Evolutionary conservation across 2,113 vertebrate species (phyloP).

Genomic region (Grammomys surdaster): DNA sequence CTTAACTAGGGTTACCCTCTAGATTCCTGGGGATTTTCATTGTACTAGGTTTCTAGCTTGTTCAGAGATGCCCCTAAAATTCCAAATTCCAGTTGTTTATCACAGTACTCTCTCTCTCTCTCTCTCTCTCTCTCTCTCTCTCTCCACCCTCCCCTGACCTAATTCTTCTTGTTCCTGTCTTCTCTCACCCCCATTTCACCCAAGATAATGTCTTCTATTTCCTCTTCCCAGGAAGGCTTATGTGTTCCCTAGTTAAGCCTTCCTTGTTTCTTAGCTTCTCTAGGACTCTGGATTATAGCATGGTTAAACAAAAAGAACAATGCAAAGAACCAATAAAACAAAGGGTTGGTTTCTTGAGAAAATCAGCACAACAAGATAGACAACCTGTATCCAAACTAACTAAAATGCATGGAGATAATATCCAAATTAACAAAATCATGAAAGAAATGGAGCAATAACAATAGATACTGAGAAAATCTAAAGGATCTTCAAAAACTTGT

Average conservation of each 20-base stretch:
- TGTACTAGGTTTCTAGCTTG: not conserved
- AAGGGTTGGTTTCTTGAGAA: not conserved
- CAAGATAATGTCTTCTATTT: not conserved
- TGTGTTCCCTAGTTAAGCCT: not conserved
- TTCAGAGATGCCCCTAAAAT: not conserved
- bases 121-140: no score
- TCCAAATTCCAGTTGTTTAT: not conserved
- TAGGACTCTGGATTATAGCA: not conserved
- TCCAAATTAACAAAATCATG: not conserved
- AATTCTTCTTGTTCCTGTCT: not conserved
- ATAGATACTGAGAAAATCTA: not conserved
- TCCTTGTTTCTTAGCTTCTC: not conserved
- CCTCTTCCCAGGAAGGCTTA: not conserved
- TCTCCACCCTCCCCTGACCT: no score
- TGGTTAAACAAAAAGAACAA: not conserved
- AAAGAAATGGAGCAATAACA: not conserved
- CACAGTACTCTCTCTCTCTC: not conserved
- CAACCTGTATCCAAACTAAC: not conserved
- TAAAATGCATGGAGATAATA: not conserved
- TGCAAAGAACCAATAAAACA: not conserved
- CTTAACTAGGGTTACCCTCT: not conserved
- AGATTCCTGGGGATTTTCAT: not conserved
- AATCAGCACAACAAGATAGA: not conserved
- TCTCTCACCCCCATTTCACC: not conserved
- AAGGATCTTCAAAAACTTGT: not conserved